Base-by-base conservation (phyloP, 2,797 vertebrate genomes). In the Rhinella marina region DNA sequence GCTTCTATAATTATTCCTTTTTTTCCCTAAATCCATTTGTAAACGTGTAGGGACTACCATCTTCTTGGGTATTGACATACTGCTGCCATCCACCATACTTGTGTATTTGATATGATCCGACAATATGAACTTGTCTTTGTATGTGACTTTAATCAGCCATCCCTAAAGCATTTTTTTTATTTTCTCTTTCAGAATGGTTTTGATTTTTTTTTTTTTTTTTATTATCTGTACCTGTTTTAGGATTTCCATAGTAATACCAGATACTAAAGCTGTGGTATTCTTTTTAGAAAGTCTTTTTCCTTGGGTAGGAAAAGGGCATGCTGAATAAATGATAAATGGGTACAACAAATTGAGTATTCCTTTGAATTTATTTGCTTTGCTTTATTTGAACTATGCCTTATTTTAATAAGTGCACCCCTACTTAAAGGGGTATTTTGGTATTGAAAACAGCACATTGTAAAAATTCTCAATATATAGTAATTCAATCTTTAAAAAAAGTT, bases 271-370 rank as follows among this genome's bases (percentile, higher is more conserved):
- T 80, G 92, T 87, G 90, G 91, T 93, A 86, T 90, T 92, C 92
- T 94, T 94, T 89, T 94, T 91, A 92, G 90, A 92, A 92, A 93
- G 94, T 93, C 93, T 93, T 77, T 77, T 85, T 85, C 32, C n/a
- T 66, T 77, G 21, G 16, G n/a, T 66, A 75, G 75, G 84, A 62
- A 85, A 62, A 61, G 13, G 59, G 61, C 41, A 86, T 78, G 75
- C 52, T 86, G 50, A 80, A 86, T 86, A 80, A 79, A 79, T 78
- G n/a, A 16, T 54, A 64, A 52, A 78, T 85, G 73, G 84, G 84
- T 85, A 85, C 84, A 77, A 77, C 50, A 64, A 54, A 77, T 16
- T 16, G 41, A 75, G 72, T 75, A 54, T 77, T 14, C 9, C n/a
- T 52, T 77, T 25, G 70, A 54, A 23, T 77, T 77, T n/a, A 25